Evolutionary conservation across 92 coral and sea anemone species (phyloP).

Genomic region (Epizoanthus ramosus): DNA sequence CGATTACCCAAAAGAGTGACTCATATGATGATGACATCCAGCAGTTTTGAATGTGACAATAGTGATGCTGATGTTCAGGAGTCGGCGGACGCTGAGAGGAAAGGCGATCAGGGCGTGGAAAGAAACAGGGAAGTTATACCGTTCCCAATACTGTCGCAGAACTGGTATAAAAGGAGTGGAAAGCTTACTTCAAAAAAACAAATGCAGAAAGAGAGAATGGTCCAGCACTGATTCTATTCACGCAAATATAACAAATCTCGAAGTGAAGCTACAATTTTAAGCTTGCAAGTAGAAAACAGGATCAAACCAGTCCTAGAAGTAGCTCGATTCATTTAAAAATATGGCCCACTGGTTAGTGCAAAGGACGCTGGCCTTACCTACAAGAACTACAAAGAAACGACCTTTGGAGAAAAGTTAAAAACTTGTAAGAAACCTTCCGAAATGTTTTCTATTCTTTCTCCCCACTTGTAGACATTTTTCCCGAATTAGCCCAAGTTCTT

Average conservation of each 20-base stretch:
- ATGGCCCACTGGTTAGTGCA: constrained; percentile 35
- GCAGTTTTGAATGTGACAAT: too few relatives aligned
- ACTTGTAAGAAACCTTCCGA: constrained; percentile 22
- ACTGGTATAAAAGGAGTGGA: constrained; percentile 40
- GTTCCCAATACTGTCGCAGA: constrained; percentile 23
- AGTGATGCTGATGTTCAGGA: too few relatives aligned
- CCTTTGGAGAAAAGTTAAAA: constrained; percentile 7
- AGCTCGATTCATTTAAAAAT: constrained; percentile 13
- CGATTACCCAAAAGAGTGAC: too few relatives aligned
- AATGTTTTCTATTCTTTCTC: constrained; percentile 33
- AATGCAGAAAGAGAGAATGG: not conserved
- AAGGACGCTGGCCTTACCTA: constrained; percentile 14
- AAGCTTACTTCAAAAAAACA: constrained; percentile 37
- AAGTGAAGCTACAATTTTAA: constrained; percentile 7
- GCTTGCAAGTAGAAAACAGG: not conserved
- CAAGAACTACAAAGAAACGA: constrained; percentile 38
- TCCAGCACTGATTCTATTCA: constrained; percentile 11
- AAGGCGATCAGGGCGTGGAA: too few relatives aligned
- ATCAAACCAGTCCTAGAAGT: constrained; percentile 2
- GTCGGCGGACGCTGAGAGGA: too few relatives aligned
- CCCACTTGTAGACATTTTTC: constrained; percentile 29
- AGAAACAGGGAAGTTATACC: too few relatives aligned
- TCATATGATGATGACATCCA: too few relatives aligned
- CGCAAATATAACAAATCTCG: constrained; percentile 6
- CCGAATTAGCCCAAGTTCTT: constrained; percentile 34